phyloP scores from a whole-genome alignment of 2,113 vertebrate genomes.

The Symphodus melops region DNA sequence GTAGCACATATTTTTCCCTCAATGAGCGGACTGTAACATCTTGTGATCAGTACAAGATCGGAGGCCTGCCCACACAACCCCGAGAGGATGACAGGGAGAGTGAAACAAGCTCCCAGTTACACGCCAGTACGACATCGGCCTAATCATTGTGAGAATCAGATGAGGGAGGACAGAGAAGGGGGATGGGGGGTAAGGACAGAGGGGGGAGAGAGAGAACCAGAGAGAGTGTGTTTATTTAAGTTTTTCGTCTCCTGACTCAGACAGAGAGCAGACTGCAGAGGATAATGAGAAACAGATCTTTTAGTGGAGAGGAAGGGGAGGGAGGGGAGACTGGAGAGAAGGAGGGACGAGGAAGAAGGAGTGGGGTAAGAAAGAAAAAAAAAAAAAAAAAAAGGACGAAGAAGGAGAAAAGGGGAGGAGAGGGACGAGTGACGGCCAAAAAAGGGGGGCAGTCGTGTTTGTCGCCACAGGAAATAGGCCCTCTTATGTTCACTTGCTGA shows the following conservation, averaged over 20 bases:
- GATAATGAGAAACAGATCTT: slow-evolving; percentile 87
- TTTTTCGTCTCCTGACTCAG: slow-evolving; percentile 84
- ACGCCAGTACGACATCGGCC: slow-evolving; percentile 44
- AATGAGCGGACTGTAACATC: slow-evolving; percentile 43
- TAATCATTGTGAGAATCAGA: slow-evolving; percentile 74
- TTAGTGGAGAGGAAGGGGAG: slow-evolving; percentile 53
- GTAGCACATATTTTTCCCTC: slow-evolving; percentile 41
- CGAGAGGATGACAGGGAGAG: slow-evolving; percentile 63
- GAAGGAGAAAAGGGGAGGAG: slow-evolving; percentile 45
- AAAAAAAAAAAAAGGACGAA: slow-evolving; percentile 6
- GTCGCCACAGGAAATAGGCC: slow-evolving; percentile 73
- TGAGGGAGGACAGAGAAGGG: slow-evolving; percentile 33
- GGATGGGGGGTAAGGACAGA: slow-evolving; percentile 7
- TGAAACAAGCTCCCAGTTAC: slow-evolving; percentile 51
- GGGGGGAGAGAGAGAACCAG: slow-evolving; percentile 29
- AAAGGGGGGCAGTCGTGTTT: slow-evolving; percentile 56
- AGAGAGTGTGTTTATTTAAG: slow-evolving; percentile 82
- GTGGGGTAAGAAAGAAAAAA: slow-evolving; percentile 15
- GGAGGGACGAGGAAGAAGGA: slow-evolving; percentile 41
- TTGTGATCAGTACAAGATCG: slow-evolving; percentile 50
- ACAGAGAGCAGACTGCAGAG: slow-evolving; percentile 84
- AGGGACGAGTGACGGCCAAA: slow-evolving; percentile 64
- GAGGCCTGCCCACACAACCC: slow-evolving; percentile 58
- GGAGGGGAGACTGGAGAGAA: slow-evolving; percentile 36
- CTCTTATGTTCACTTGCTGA: slow-evolving; percentile 61